A percentile compares a stretch with the other conserved stretches of the same genome.
These are phyloP conservation scores for Aeoliscus strigatus DNA, from an alignment of 2,797 vertebrate genomes.

Conservation along the genomic window DNA sequence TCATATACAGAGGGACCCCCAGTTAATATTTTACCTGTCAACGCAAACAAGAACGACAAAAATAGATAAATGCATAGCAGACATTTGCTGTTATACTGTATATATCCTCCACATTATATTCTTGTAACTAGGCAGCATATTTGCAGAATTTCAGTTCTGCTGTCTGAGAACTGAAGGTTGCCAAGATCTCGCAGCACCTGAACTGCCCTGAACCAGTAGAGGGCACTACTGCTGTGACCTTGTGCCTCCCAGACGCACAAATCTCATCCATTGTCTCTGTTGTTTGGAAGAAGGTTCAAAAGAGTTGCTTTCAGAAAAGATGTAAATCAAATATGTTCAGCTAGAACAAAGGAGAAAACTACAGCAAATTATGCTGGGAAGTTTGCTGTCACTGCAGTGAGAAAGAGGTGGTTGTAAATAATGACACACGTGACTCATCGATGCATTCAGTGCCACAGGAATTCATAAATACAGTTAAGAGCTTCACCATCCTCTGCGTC, in stretches of 20 bases:
- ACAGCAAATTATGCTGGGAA: conserved; percentile 23
- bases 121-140: too few species aligned
- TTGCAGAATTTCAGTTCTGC: too few species aligned
- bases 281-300: conserved; percentile 24
- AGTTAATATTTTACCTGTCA: too few species aligned
- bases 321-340: conserved; percentile 24
- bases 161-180: too few species aligned
- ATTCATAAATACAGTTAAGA: conserved; percentile 28
- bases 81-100: too few species aligned
- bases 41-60: too few species aligned
- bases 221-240: conserved; percentile 66
- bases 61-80: too few species aligned
- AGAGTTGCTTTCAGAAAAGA: conserved; percentile 29
- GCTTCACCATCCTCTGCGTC: conserved; percentile 7
- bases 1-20: too few species aligned
- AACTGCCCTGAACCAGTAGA: conserved; percentile 64
- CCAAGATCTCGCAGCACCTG: conserved; percentile 1
- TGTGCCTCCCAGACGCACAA: conserved; percentile 26
- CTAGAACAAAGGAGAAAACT: conserved; percentile 24
- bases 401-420: conserved; percentile 19
- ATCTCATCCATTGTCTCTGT: conserved; percentile 37
- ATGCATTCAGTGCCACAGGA: conserved; percentile 27
- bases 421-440: conserved; percentile 30
- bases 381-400: conserved; percentile 31
- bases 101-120: too few species aligned